phyloP scores from a whole-genome alignment of 2,797 vertebrate species.

The Garrulus glandarius region DNA sequence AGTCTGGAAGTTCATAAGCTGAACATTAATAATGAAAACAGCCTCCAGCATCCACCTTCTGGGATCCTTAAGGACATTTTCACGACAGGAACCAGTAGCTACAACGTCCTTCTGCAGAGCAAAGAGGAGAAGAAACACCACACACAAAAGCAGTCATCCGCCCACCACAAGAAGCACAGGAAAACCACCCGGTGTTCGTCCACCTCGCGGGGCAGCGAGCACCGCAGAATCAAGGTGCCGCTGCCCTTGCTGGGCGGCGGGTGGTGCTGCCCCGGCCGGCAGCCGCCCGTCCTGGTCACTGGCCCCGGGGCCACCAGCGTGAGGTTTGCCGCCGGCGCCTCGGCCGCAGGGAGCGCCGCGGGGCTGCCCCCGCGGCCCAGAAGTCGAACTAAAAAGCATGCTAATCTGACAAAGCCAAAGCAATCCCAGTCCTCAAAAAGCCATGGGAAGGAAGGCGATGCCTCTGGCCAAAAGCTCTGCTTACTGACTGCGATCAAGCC shows the following conservation, averaged over 20 bases:
- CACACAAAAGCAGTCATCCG: conserved; percentile 63
- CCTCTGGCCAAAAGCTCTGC: conserved; percentile 78
- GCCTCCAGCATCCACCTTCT: conserved; percentile 73
- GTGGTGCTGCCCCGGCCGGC: conserved; percentile 27
- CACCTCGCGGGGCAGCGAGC: conserved; percentile 26
- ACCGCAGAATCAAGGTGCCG: background rate
- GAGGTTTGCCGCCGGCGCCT: conserved; percentile 64
- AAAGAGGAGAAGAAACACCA: conserved; percentile 80
- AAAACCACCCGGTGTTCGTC: conserved; percentile 42
- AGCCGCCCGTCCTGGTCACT: conserved; percentile 44
- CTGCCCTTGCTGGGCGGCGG: conserved; percentile 20
- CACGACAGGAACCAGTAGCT: conserved; percentile 83
- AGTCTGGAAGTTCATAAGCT: conserved; percentile 72
- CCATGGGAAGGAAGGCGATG: conserved; percentile 70
- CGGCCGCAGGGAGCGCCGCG: conserved; percentile 66
- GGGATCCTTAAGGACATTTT: conserved; percentile 84
- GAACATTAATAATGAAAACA: conserved; percentile 73
- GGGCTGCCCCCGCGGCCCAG: conserved; percentile 64
- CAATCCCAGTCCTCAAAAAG: conserved; percentile 67
- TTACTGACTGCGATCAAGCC: conserved; percentile 91
- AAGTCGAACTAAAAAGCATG: conserved; percentile 53
- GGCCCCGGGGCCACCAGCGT: conserved; percentile 28
- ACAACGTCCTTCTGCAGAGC: conserved; percentile 83
- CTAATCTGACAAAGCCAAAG: conserved; percentile 63
- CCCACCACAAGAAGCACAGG: conserved; percentile 63